phyloP scores from a whole-genome alignment of 2,113 vertebrate genomes.

The Rousettus leschenaultii region DNA sequence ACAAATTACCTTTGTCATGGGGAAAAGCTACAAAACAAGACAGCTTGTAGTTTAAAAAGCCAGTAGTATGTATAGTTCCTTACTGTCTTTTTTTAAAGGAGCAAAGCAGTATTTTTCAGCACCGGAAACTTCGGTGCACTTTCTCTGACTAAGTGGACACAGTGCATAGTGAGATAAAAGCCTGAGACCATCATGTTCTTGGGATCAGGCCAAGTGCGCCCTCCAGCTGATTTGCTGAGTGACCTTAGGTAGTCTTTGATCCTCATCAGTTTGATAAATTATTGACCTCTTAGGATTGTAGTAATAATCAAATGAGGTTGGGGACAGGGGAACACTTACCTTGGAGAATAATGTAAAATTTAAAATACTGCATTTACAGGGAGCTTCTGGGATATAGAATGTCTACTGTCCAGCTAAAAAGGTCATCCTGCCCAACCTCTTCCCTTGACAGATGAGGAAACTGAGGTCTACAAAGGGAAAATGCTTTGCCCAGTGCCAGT shows the following conservation, averaged over 20 bases:
- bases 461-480: not conserved
- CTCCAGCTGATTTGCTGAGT: not conserved
- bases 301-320: not conserved
- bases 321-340: not conserved
- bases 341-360: not conserved
- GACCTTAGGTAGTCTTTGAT: not conserved
- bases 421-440: not conserved
- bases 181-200: not conserved
- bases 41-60: not conserved
- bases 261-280: not conserved
- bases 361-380: not conserved
- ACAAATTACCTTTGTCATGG: not conserved
- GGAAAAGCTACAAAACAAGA: constrained; percentile 45
- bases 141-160: not conserved
- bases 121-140: constrained; percentile 17
- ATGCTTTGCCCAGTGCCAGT: not conserved
- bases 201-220: not conserved
- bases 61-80: not conserved
- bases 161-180: not conserved
- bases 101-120: constrained; percentile 11
- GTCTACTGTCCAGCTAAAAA: not conserved
- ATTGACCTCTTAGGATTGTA: not conserved
- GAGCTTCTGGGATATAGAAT: not conserved
- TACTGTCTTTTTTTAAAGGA: not conserved
- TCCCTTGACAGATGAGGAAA: constrained; percentile 20